Base-by-base conservation (phyloP, 2,113 vertebrate species). In the Isurus oxyrinchus region DNA sequence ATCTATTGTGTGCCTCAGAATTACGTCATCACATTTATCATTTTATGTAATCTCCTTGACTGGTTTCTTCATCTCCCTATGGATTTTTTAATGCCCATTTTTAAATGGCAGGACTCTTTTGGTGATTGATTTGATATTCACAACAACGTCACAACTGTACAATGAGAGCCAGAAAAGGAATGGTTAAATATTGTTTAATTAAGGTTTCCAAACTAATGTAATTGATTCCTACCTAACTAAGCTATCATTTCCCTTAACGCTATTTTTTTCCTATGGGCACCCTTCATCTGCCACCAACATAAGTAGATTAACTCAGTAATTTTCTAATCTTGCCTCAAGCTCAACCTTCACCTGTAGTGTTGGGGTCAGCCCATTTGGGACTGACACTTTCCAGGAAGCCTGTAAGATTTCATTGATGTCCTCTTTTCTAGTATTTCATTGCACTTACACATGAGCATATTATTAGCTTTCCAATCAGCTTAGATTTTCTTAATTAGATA, bases 291-390 rank as follows among this genome's bases (percentile, higher is more conserved):
- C 40, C 90, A 69, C 63, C 66, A 76, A 49, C 27, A n/a, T 95
- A 95, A 95, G 25, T 76, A 55, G 94, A 95, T 72, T 76, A 95
- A 69, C 67, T 35, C 61, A 53, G 49, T 35, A 72, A 95, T 49
- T 55, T 95, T 95, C 66, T 95, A 95, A 95, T 35, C 94, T 95
- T 72, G 66, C 94, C 94, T 95, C 94, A 69, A 95, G 66, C 10
- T 72, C 94, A 72, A 72, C 55, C 94, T 95, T 95, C 67, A 95
- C 94, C 40, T 76, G 44, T 72, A 55, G 40, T 69, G 40, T 76
- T 72, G 27, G 67, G 94, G 66, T 69, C 44, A 95, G 49, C 63
- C 66, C 94, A 95, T 76, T 76, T 95, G 94, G 94, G 94, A 95
- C 23, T 69, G 44, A 91, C 14, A 59, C 88, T 91, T 91, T n/a